phyloP scores from a whole-genome alignment of 1,140 invertebrate genomes.

The Platyscapa corneri region DNA sequence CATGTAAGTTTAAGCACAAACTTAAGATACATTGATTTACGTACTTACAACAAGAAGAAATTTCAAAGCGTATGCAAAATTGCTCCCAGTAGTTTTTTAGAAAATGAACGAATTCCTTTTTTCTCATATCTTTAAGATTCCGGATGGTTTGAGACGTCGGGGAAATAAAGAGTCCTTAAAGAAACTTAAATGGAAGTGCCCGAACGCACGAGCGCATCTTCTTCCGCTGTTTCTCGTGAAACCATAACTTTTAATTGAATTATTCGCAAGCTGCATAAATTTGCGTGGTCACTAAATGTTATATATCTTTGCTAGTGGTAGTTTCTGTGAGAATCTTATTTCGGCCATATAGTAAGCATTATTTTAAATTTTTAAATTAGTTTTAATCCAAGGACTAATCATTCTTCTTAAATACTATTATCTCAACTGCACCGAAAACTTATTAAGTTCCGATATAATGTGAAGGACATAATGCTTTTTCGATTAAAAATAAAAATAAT shows the following conservation, averaged over 20 bases:
- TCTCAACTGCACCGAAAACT: too few relatives aligned
- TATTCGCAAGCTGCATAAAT: not conserved
- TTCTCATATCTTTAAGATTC: not conserved
- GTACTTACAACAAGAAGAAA: not conserved
- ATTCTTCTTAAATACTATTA: too few relatives aligned
- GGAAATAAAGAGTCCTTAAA: not conserved
- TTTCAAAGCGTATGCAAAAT: not conserved
- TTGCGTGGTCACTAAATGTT: not conserved
- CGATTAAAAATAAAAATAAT: too few relatives aligned
- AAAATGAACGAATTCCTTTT: not conserved
- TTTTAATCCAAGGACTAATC: too few relatives aligned
- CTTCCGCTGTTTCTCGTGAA: too few relatives aligned
- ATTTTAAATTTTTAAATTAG: not conserved
- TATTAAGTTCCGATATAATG: too few relatives aligned
- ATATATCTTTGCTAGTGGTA: not conserved
- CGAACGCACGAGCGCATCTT: too few relatives aligned
- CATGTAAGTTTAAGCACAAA: not conserved
- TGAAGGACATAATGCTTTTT: too few relatives aligned
- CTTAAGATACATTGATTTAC: not conserved
- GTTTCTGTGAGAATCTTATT: not conserved
- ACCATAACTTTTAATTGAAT: slow-evolving; percentile 37
- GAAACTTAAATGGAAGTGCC: not conserved
- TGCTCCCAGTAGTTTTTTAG: not conserved
- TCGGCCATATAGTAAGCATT: not conserved
- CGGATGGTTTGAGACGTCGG: too few relatives aligned